These are phyloP conservation scores for Microplitis deprimator DNA, from an alignment of 2,888 invertebrate genomes.

Conservation along the genomic window DNA sequence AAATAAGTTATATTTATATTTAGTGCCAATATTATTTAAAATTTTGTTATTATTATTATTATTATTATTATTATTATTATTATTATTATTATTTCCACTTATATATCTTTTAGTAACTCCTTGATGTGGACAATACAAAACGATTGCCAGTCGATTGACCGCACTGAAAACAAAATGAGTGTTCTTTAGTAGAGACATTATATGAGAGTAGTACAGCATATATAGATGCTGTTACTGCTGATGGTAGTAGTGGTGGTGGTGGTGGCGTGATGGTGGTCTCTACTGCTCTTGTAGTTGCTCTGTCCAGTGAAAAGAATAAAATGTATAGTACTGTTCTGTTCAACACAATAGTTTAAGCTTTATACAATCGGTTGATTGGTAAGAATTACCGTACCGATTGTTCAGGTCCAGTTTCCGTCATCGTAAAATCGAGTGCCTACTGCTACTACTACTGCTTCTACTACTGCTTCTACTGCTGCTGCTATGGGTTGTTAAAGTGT, in stretches of 20 bases:
- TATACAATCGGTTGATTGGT: conserved; percentile 67
- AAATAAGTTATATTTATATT: too few relatives aligned
- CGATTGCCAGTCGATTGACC: conserved; percentile 62
- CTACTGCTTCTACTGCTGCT: not conserved
- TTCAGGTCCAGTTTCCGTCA: conserved; percentile 54
- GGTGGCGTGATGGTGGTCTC: not conserved
- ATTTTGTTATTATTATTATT: too few relatives aligned
- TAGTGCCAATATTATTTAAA: too few relatives aligned
- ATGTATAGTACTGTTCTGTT: conserved; percentile 13
- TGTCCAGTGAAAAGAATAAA: conserved; percentile 18
- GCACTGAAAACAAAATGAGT: conserved; percentile 28
- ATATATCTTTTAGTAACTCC: too few relatives aligned
- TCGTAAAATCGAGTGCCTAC: conserved; percentile 34
- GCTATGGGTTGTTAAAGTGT: not conserved
- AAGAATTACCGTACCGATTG: conserved; percentile 66
- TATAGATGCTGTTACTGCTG: too few relatives aligned
- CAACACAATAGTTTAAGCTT: conserved; percentile 66
- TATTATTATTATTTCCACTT: too few relatives aligned
- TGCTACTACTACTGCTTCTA: not conserved
- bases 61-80: too few relatives aligned
- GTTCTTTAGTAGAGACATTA: not conserved
- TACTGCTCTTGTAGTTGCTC: not conserved
- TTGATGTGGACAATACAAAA: too few relatives aligned
- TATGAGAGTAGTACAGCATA: too few relatives aligned
- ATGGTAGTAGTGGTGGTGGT: too few relatives aligned